Evolutionary conservation across 2,113 vertebrate species (phyloP), one percentile per base, ranked within the genome.

Genomic region (Herpetotheres cachinnans): DNA sequence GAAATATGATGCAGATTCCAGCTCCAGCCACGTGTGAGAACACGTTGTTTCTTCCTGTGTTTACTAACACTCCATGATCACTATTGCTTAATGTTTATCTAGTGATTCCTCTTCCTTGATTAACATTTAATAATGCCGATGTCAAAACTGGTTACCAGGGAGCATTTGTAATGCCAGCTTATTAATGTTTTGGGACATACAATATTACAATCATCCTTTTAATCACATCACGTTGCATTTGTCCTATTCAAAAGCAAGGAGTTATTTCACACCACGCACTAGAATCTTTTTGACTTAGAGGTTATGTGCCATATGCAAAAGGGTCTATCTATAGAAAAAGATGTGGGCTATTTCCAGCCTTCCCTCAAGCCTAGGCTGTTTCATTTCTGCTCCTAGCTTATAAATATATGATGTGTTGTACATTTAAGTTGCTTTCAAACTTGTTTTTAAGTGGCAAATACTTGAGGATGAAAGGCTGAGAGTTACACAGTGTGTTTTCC

Each of bases 71-170:
- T 80, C 82, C 36, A 50, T 82, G 95, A 94, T 97, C 95, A 54
- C 80, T 90, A 73, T 29, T 86, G 32, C 54, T 80, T 91, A 80
- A 86, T 95, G 82, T 95, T 96, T 98, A 84, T 69, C 72, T 84
- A 89, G 94, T 86, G 78, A 94, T 96, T 87, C 56, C 29, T 90
- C 55, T 94, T 94, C 78, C 96, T 94, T 97, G 97, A 97, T 98
- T 97, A 97, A 82, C 58, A 62, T 95, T 95, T 97, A 96, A 97
- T 95, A 97, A 95, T 65, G 79, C 69, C 95, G 82, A 90, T 96
- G 90, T 93, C 89, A 97, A 94, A 97, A 96, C n/a, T 6, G 1
- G 82, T 97, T 97, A 95, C 61, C 25, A 82, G 76, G 84, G 92
- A 97, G 38, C 84, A 71, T 94, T 95, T 96, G 72, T 96, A 96